A percentile compares a stretch with the other conserved stretches of the same genome.
Evolutionary conservation across 2,888 invertebrate species (phyloP).

Genomic region (Sipha maydis): DNA sequence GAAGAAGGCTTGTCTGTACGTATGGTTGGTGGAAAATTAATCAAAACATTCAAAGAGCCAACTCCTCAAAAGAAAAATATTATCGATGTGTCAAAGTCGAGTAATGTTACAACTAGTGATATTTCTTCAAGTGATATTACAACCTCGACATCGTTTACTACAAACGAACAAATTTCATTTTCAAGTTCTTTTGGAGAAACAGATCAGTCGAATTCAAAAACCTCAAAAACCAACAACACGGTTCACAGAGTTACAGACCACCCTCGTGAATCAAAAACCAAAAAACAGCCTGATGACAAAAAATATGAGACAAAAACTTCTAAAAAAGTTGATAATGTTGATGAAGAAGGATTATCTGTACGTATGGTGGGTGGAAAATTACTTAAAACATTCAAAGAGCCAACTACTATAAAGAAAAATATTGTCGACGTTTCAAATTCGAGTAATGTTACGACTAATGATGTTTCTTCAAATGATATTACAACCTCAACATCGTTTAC

Average conservation of each 20-base stretch:
- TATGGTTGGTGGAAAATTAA: constrained; percentile 63
- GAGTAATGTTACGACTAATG: background rate
- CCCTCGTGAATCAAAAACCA: no score
- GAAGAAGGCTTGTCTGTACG: constrained; percentile 43
- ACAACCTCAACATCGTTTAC: background rate
- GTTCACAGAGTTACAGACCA: no score
- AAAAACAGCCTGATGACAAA: background rate
- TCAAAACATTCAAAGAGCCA: constrained; percentile 38
- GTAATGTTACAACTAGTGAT: background rate
- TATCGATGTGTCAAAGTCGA: background rate
- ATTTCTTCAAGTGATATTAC: constrained; percentile 2
- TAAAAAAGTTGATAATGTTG: background rate
- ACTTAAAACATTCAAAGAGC: constrained; percentile 37
- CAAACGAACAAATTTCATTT: background rate
- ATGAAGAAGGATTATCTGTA: constrained; percentile 37
- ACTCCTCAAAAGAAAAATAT: background rate
- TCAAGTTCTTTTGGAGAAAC: background rate
- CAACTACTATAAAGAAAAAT: background rate
- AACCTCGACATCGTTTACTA: background rate
- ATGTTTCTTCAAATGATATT: constrained; percentile 12
- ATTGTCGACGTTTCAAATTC: background rate
- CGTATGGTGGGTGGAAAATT: constrained; percentile 63
- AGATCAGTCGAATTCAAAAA: background rate
- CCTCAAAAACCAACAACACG: no score
- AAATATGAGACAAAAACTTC: background rate